These are phyloP conservation scores for Nothura maculosa DNA, from an alignment of 2,797 vertebrate species.

Conservation along the genomic window DNA sequence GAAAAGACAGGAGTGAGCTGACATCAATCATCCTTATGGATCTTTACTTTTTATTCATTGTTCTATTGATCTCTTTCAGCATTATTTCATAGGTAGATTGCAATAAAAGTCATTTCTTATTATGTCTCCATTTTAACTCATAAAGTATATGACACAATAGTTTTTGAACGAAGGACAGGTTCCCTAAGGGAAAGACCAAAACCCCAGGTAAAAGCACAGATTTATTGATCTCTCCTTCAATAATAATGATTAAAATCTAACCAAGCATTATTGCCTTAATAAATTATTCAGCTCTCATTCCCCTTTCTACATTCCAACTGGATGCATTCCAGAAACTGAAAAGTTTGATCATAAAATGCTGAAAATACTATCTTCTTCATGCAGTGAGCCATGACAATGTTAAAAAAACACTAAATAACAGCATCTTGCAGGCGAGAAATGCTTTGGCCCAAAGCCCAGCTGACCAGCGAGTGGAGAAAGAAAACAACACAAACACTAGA, in stretches of 20 bases:
- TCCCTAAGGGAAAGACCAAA: slow-evolving; percentile 31
- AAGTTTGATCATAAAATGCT: neutral
- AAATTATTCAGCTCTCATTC: slow-evolving; percentile 51
- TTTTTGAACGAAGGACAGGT: slow-evolving; percentile 37
- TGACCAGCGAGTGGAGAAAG: neutral
- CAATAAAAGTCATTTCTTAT: slow-evolving; percentile 57
- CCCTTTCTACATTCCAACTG: neutral
- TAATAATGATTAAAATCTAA: slow-evolving; percentile 61
- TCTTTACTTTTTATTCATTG: slow-evolving; percentile 49
- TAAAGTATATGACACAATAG: slow-evolving; percentile 3
- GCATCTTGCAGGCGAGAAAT: neutral
- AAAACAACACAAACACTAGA: neutral
- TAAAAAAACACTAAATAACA: neutral
- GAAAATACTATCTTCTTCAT: neutral
- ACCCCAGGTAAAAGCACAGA: slow-evolving; percentile 6
- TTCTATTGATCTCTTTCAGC: slow-evolving; percentile 58
- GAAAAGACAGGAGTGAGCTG: neutral
- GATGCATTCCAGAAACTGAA: neutral
- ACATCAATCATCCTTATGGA: slow-evolving; percentile 59
- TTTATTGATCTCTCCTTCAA: slow-evolving; percentile 59
- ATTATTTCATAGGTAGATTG: slow-evolving; percentile 35
- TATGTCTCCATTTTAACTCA: slow-evolving; percentile 52
- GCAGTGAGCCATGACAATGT: neutral
- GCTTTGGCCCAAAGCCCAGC: neutral
- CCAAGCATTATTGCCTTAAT: slow-evolving; percentile 27